These are phyloP conservation scores for Pterostichus madidus DNA, from an alignment of 2,888 invertebrate genomes.

Conservation along the genomic window DNA sequence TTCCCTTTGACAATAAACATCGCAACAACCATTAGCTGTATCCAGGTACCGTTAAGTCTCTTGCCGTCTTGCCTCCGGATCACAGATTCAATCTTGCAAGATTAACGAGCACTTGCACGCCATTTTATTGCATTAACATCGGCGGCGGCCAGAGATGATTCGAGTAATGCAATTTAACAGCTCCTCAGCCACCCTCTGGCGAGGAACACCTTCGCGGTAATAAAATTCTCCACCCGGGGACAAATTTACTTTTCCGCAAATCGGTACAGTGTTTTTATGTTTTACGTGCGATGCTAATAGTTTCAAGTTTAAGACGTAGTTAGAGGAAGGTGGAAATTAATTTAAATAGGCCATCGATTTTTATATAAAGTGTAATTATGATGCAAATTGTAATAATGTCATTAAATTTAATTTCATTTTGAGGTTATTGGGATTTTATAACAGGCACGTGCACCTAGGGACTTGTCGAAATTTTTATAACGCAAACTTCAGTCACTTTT, in stretches of 20 bases:
- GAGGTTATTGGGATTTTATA: too few species aligned
- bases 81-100: constrained; percentile 15
- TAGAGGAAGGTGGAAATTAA: background rate
- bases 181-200: background rate
- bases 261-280: constrained; percentile 31
- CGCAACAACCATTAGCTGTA: too few species aligned
- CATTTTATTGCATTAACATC: constrained; percentile 49
- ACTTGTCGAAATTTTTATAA: too few species aligned
- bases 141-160: constrained; percentile 24
- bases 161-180: constrained; percentile 40
- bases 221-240: constrained; percentile 33
- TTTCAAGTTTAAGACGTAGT: constrained; percentile 28
- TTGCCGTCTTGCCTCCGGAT: background rate
- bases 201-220: background rate
- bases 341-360: constrained; percentile 28
- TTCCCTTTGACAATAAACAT: background rate
- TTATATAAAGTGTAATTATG: constrained; percentile 13
- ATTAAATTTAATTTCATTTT: background rate
- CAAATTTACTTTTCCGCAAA: constrained; percentile 50
- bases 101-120: constrained; percentile 32
- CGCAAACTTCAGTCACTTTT: too few species aligned
- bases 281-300: constrained; percentile 21
- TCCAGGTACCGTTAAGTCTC: too few species aligned
- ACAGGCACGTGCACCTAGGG: too few species aligned
- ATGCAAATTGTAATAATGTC: background rate